Percentiles rank a stretch among this genome's conserved stretches.
Evolutionary conservation across 2,797 vertebrate genomes (phyloP).

Genomic region (Sorex maritimensis): DNA sequence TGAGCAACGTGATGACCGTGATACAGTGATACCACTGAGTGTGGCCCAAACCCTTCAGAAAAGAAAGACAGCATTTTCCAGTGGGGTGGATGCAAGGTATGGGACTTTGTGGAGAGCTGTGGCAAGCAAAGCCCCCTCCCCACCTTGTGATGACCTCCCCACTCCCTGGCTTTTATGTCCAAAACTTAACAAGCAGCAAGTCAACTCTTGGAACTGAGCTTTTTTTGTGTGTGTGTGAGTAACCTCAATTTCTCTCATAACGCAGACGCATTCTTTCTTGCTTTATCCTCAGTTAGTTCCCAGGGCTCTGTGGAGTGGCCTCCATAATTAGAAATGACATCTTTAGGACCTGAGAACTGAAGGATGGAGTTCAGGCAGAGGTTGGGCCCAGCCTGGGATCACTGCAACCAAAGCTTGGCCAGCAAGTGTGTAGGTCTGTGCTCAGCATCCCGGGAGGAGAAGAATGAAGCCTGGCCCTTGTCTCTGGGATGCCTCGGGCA

Average conservation of each 20-base stretch:
- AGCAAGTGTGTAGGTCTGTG: neutral
- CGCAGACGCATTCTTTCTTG: conserved; percentile 6
- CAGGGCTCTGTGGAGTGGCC: neutral
- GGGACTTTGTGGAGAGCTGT: neutral
- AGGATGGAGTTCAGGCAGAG: too few relatives aligned
- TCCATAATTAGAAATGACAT: neutral
- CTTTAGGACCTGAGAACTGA: neutral
- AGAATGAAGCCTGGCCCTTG: neutral
- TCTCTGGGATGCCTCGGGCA: conserved; percentile 49
- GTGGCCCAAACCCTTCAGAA: too few relatives aligned
- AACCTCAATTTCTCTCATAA: neutral
- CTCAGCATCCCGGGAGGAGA: neutral
- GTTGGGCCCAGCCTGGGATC: too few relatives aligned
- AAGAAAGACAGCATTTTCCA: neutral
- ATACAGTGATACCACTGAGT: too few relatives aligned
- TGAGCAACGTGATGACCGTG: too few relatives aligned
- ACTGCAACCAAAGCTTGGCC: neutral
- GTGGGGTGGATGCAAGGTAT: neutral
- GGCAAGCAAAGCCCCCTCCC: neutral
- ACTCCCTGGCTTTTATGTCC: neutral
- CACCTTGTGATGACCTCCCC: neutral
- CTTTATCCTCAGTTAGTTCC: neutral
- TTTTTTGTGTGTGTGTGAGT: neutral
- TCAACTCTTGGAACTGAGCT: neutral
- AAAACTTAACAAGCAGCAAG: neutral